Percentiles rank a stretch among this genome's conserved stretches.
Conservation (phyloP, 1,140 invertebrate species). For the Globodera ellingtonae region DNA sequence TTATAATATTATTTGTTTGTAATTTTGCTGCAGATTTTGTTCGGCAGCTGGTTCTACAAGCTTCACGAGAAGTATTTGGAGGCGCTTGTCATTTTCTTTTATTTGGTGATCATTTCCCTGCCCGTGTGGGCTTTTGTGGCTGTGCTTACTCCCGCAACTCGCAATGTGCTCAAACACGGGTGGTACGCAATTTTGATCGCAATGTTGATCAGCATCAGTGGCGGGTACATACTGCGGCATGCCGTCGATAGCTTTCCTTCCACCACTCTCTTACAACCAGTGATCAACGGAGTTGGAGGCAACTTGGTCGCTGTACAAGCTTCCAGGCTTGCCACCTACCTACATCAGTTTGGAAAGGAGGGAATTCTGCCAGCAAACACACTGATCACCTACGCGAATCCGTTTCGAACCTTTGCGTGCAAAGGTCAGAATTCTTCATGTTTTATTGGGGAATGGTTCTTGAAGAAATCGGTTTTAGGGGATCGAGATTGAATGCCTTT, state of each 20-base stretch:
- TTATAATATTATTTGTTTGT: background rate
- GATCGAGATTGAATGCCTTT: too few species aligned
- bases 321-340: conserved; percentile 83
- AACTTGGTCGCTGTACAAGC: conserved; percentile 92
- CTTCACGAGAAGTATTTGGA: conserved; percentile 11
- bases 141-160: conserved; percentile 1
- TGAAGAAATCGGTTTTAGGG: too few species aligned
- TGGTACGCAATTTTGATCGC: conserved; percentile 32
- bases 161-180: conserved; percentile 34
- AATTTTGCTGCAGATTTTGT: conserved; percentile 35
- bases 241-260: conserved; percentile 79
- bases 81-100: conserved; percentile 19
- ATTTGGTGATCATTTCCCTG: conserved; percentile 19
- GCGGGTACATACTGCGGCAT: conserved; percentile 72
- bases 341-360: conserved; percentile 74
- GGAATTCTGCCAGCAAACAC: conserved; percentile 77
- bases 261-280: conserved; percentile 82
- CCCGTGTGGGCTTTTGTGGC: conserved; percentile 38
- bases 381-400: conserved; percentile 73
- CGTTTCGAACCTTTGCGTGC: conserved; percentile 75
- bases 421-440: conserved; percentile 71
- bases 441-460: too few species aligned
- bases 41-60: conserved; percentile 34
- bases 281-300: conserved; percentile 84
- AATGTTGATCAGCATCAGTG: conserved; percentile 51